These are phyloP conservation scores for Drosophila lacertosa DNA, from an alignment of 1,140 invertebrate species.

Conservation along the genomic window DNA sequence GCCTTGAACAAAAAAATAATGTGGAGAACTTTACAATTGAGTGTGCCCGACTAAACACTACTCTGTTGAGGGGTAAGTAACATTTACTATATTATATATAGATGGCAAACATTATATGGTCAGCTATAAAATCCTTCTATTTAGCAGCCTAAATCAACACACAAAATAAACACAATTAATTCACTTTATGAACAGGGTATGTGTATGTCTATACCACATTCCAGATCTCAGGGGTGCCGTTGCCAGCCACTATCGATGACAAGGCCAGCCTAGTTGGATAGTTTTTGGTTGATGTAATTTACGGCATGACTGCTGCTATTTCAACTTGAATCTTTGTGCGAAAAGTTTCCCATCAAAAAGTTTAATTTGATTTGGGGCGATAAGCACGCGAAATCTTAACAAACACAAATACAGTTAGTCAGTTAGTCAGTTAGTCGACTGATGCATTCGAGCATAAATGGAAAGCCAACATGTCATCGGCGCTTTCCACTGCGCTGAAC, in stretches of 20 bases:
- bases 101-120: too few species aligned
- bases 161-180: too few species aligned
- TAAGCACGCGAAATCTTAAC: neutral
- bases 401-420: neutral
- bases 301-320: neutral
- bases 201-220: too few species aligned
- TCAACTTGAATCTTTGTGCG: neutral
- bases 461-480: slow-evolving; percentile 13
- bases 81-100: too few species aligned
- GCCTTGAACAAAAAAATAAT: slow-evolving; percentile 4
- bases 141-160: too few species aligned
- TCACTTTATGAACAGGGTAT: neutral
- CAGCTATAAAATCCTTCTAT: too few species aligned
- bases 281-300: slow-evolving; percentile 14
- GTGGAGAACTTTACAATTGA: neutral
- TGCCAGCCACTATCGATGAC: slow-evolving; percentile 23
- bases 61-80: neutral
- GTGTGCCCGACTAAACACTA: neutral
- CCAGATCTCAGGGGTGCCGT: slow-evolving; percentile 21
- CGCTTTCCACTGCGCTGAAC: slow-evolving; percentile 17
- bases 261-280: neutral
- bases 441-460: slow-evolving; percentile 12
- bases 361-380: slow-evolving; percentile 26
- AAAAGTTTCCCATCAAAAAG: slow-evolving; percentile 9
- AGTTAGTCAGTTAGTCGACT: neutral